Evolutionary conservation across 1,140 invertebrate genomes (phyloP).

Genomic region (Drosophila kurseongensis): DNA sequence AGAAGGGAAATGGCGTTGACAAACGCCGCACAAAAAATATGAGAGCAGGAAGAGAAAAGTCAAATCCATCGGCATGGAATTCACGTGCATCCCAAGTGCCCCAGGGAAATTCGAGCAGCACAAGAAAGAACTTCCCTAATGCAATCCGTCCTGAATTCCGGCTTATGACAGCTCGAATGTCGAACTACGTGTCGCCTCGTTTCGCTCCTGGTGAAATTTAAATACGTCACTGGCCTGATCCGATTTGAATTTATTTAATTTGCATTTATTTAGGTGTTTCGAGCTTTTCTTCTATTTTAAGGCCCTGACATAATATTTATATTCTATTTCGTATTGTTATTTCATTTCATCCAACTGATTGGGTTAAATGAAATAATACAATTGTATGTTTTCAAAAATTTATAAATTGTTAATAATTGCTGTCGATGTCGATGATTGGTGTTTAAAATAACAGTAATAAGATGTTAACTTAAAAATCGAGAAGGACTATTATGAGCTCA

Average conservation of each 20-base stretch:
- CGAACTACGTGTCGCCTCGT: conserved; percentile 27
- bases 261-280: conserved; percentile 24
- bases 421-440: too few species aligned
- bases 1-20: conserved; percentile 45
- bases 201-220: conserved; percentile 34
- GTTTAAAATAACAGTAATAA: too few species aligned
- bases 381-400: neutral
- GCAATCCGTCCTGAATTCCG: conserved; percentile 54
- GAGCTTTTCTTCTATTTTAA: neutral
- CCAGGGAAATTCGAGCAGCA: conserved; percentile 24
- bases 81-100: conserved; percentile 55
- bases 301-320: neutral
- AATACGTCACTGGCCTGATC: conserved; percentile 24
- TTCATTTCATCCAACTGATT: conserved; percentile 5
- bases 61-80: conserved; percentile 61
- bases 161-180: conserved; percentile 42
- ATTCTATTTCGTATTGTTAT: conserved; percentile 5
- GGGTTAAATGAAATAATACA: neutral
- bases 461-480: too few species aligned
- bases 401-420: too few species aligned
- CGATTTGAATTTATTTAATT: conserved; percentile 42
- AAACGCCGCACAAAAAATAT: conserved; percentile 29
- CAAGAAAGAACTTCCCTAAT: conserved; percentile 44
- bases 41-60: conserved; percentile 7
- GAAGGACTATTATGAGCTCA: too few species aligned